Evolutionary conservation across 2,113 vertebrate species (phyloP).

Genomic region (Neomonachus schauinslandi): DNA sequence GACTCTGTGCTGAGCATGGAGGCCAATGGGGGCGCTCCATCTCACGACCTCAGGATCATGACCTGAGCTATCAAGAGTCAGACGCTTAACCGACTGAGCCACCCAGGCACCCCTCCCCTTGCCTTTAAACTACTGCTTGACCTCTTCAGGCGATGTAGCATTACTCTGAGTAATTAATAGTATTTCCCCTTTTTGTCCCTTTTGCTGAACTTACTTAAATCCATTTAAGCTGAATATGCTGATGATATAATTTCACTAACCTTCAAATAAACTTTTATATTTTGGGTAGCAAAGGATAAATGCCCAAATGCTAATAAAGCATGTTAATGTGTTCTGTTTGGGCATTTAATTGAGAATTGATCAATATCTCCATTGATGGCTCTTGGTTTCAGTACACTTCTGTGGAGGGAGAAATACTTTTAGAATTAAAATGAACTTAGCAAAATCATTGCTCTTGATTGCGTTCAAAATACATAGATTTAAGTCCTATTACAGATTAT

Average conservation of each 20-base stretch:
- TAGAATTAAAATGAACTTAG: neutral
- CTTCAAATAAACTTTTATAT: neutral
- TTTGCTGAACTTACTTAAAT: neutral
- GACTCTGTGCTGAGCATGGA: neutral
- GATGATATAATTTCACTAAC: neutral
- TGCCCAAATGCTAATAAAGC: neutral
- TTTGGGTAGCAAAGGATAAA: neutral
- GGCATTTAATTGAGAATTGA: neutral
- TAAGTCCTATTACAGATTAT: neutral
- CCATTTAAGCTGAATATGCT: neutral
- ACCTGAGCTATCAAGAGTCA: neutral
- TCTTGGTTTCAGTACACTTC: constrained; percentile 32
- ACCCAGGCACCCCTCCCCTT: neutral
- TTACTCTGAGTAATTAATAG: neutral
- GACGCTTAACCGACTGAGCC: neutral
- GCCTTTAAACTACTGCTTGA: neutral
- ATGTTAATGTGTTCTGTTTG: neutral
- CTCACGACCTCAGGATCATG: neutral
- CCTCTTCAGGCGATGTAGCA: neutral
- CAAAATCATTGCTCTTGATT: constrained; percentile 2
- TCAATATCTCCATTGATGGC: constrained; percentile 23
- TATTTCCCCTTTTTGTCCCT: neutral
- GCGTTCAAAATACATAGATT: neutral
- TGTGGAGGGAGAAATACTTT: neutral
- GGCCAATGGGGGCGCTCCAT: neutral